A percentile compares a stretch with the other conserved stretches of the same genome.
Evolutionary conservation across 2,888 invertebrate species (phyloP).

Genomic region (Linyphia triangularis): DNA sequence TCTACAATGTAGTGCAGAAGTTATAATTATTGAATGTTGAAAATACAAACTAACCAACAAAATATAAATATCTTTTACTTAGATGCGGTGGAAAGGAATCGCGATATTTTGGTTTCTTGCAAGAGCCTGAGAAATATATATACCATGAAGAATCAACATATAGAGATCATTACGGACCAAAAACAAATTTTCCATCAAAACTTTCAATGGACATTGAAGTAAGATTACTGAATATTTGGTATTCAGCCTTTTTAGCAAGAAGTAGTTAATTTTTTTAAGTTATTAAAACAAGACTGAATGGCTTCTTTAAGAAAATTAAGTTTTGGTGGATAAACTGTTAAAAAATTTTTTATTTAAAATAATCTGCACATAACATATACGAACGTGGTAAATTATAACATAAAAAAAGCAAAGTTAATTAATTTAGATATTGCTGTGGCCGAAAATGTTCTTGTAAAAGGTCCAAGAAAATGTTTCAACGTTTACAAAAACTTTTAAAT

Average conservation of each 20-base stretch:
- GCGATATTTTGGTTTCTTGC: slow-evolving; percentile 21
- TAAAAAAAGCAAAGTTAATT: too few species aligned
- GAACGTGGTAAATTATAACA: too few species aligned
- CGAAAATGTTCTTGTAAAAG: too few species aligned
- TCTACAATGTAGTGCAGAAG: too few species aligned
- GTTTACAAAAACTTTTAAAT: too few species aligned
- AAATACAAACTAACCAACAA: too few species aligned
- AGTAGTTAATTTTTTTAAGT: neutral
- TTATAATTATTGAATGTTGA: too few species aligned
- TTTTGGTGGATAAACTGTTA: too few species aligned
- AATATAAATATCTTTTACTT: neutral
- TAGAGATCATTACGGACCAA: slow-evolving; percentile 47
- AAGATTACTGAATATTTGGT: neutral
- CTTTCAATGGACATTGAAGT: neutral
- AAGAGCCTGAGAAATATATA: slow-evolving; percentile 29
- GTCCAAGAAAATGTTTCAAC: too few species aligned
- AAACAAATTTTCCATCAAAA: slow-evolving; percentile 33
- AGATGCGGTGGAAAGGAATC: neutral
- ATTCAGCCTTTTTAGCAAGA: neutral
- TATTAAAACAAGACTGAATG: neutral
- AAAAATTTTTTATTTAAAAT: too few species aligned
- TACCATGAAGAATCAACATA: slow-evolving; percentile 47
- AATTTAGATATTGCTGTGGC: too few species aligned
- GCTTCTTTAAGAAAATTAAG: neutral
- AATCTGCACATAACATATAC: too few species aligned